Base-by-base conservation (phyloP, 2,888 invertebrate genomes). In the Gisinianus flammeolus region DNA sequence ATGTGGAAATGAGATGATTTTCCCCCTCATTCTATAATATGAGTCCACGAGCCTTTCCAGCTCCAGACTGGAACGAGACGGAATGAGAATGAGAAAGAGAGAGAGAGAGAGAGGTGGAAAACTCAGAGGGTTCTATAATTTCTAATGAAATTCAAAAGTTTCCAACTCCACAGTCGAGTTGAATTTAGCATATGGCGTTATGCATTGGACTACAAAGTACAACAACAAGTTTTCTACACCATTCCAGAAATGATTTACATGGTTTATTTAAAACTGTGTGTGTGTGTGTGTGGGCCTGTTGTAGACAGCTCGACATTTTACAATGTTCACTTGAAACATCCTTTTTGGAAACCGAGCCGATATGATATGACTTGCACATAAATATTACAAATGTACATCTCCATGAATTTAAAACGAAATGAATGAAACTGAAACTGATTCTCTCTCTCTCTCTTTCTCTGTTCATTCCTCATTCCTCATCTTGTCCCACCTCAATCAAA, bases 71-170 rank as follows among this genome's bases (percentile, higher is more conserved):
- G n/a, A n/a, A n/a, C n/a, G n/a, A n/a, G n/a, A n/a, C n/a, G n/a
- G n/a, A n/a, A n/a, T n/a, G n/a, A n/a, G n/a, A n/a, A n/a, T n/a
- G n/a, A n/a, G n/a, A n/a, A n/a, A n/a, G n/a, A n/a, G n/a, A n/a
- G n/a, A n/a, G 12, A 44, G 44, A 44, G 44, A 19, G 44, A 44
- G 44, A 44, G 44, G 44, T 44, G 44, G 19, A 44, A 16, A 16
- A 16, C 35, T 12, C 12, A 8, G 35, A 8, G 5, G 35, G 35
- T 8, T 8, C 35, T 35, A 12, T 35, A 35, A 5, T 35, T 35
- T 35, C 44, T 77, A 78, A 76, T 76, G 69, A 70, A 74, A 75
- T 77, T 77, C 68, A 78, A 76, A n/a, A 77, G 72, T 72, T 72
- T 26, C 12, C 56, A 22, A 44, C 31, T 69, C 69, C 33, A 69